These are phyloP conservation scores for Clarias laeviceps DNA, from an alignment of 2,797 vertebrate genomes.

Conservation along the genomic window DNA sequence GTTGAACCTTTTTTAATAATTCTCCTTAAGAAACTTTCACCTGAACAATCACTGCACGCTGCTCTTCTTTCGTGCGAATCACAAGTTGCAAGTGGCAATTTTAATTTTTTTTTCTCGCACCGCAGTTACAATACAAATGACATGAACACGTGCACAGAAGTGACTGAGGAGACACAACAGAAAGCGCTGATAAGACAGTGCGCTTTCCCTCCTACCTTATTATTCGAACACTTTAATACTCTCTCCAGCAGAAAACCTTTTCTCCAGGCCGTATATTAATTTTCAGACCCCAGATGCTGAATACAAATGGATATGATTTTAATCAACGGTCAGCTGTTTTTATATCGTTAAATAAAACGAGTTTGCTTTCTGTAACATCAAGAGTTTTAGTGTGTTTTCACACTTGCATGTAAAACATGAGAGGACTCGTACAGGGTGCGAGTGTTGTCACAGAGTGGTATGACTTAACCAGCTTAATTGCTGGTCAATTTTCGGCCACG, in stretches of 20 bases:
- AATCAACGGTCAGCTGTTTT: background rate
- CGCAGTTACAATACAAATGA: too few species aligned
- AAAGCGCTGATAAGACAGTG: too few species aligned
- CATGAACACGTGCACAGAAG: too few species aligned
- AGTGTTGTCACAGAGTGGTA: slow-evolving; percentile 4
- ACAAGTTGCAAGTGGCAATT: too few species aligned
- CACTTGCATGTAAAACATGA: slow-evolving; percentile 31
- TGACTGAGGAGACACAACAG: too few species aligned
- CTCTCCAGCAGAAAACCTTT: background rate
- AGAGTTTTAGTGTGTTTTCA: slow-evolving; percentile 9
- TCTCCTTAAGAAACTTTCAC: too few species aligned
- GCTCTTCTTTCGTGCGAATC: too few species aligned
- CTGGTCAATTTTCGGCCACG: slow-evolving; percentile 24
- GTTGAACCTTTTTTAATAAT: too few species aligned
- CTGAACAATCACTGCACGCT: too few species aligned
- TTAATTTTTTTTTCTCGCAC: too few species aligned
- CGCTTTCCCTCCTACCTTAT: background rate
- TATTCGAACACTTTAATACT: background rate
- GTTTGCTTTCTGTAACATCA: background rate
- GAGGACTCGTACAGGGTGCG: background rate
- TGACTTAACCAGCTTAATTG: slow-evolving; percentile 13
- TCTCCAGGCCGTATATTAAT: background rate
- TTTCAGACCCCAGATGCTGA: background rate
- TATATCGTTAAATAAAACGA: background rate
- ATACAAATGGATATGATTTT: background rate